Conservation (phyloP, 1,140 invertebrate species). For the Pentalonia nigronervosa region DNA sequence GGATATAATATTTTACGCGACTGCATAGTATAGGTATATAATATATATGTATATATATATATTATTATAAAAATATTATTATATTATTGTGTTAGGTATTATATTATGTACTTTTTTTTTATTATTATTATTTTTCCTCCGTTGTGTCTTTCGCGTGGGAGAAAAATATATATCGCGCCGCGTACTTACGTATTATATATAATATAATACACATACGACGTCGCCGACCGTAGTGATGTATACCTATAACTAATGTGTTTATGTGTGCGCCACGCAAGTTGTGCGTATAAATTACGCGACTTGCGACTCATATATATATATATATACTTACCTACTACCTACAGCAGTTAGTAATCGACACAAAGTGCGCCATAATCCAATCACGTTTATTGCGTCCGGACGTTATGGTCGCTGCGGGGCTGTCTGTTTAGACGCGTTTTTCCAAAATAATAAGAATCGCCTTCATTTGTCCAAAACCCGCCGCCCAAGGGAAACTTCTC, state of each 20-base stretch:
- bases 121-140: neutral
- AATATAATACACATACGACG: neutral
- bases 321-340: neutral
- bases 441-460: conserved; percentile 34
- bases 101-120: neutral
- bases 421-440: neutral
- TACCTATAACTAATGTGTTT: neutral
- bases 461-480: conserved; percentile 34
- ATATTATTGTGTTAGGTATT: conserved; percentile 2
- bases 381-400: conserved; percentile 48
- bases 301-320: neutral
- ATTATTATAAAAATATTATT: conserved; percentile 48
- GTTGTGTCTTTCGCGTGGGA: conserved; percentile 36
- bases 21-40: neutral
- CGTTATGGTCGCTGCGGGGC: neutral
- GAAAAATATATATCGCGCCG: conserved; percentile 28
- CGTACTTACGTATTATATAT: too few species aligned
- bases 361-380: conserved; percentile 46
- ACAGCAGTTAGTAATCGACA: conserved; percentile 31
- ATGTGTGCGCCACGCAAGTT: neutral
- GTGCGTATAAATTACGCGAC: conserved; percentile 18
- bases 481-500: too few species aligned
- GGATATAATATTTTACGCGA: conserved; percentile 4
- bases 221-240: neutral
- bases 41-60: neutral